Evolutionary conservation across 1,140 invertebrate genomes (phyloP), one percentile per base, ranked within the genome.

Genomic region (Acromyrmex echinatior): DNA sequence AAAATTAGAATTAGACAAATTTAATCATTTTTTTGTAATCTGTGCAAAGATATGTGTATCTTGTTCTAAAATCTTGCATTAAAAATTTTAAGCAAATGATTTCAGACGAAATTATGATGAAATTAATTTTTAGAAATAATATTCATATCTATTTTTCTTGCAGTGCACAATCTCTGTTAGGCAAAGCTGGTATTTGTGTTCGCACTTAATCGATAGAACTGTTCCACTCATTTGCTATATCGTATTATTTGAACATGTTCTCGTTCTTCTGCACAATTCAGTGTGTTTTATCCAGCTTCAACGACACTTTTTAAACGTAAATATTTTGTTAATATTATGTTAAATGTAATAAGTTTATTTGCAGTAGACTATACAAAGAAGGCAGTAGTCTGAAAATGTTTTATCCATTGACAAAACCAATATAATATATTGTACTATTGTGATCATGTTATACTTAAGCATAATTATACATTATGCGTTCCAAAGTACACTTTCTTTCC

Each of bases 401-500:
- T 78, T 78, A 78, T n/a, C 0, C 10, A 65, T 5, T 45, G 76
- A 65, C 25, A 39, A 65, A 45, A 45, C 25, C 16, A 65, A 10
- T 78, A 65, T 49, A 39, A 28, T 3, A 6, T 63, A 62, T 39
- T 60, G 9, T 78, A 45, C 1, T 79, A 63, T 78, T 79, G 77
- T 79, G 77, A 66, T 66, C 3, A 66, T 65, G 18, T 65, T 65
- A 3, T 51, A 65, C 60, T 79, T 79, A 79, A 18, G 18, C 45
- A 28, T 79, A 79, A 65, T 66, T 79, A 65, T 77, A 78, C 5
- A 65, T 58, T 18, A 49, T n/a, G 12, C 12, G 9, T 79, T 31
- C 18, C 25, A 66, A 49, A 49, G 45, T n/a, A 78, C 39, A 49
- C 39, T 63, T 65, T 65, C 25, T 65, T 65, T 60, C 35, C 0